Conservation (phyloP, 53 echinoderm and acorn worm genomes). For the Holothuria scabra region DNA sequence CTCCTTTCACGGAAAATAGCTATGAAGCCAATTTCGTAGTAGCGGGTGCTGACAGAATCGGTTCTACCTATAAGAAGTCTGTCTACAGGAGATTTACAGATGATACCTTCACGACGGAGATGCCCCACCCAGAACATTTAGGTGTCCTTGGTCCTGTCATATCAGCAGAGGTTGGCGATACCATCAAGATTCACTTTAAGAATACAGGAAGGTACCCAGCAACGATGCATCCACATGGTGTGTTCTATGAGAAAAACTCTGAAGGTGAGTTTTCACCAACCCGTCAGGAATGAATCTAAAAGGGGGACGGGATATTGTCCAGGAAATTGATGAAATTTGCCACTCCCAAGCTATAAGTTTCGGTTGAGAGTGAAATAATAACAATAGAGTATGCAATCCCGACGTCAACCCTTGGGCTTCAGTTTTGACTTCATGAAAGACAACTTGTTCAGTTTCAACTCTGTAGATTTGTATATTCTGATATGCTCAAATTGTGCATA, state of each 20-base stretch:
- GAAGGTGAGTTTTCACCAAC: conserved; percentile 46
- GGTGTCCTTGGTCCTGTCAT: conserved; percentile 74
- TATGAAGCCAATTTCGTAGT: conserved; percentile 38
- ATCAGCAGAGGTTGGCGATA: conserved; percentile 69
- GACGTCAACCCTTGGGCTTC: too few species aligned
- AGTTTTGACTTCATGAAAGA: too few species aligned
- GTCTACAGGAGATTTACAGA: conserved; percentile 69
- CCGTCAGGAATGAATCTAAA: too few species aligned
- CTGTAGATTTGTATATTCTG: too few species aligned
- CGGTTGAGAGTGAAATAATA: too few species aligned
- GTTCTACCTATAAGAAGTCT: conserved; percentile 64
- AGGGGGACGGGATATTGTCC: too few species aligned
- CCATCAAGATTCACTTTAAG: conserved; percentile 64
- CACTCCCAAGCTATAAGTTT: too few species aligned
- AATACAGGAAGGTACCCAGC: conserved; percentile 57
- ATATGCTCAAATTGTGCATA: too few species aligned
- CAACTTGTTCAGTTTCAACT: too few species aligned
- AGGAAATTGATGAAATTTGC: too few species aligned
- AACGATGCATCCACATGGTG: conserved; percentile 77
- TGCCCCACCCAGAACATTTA: conserved; percentile 52
- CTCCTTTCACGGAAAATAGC: neutral
- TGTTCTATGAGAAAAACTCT: conserved; percentile 66
- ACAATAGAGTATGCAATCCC: too few species aligned
- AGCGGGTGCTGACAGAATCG: conserved; percentile 59
- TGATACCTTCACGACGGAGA: conserved; percentile 48